phyloP scores from a whole-genome alignment of 2,888 invertebrate species.

The Therioaphis trifolii region DNA sequence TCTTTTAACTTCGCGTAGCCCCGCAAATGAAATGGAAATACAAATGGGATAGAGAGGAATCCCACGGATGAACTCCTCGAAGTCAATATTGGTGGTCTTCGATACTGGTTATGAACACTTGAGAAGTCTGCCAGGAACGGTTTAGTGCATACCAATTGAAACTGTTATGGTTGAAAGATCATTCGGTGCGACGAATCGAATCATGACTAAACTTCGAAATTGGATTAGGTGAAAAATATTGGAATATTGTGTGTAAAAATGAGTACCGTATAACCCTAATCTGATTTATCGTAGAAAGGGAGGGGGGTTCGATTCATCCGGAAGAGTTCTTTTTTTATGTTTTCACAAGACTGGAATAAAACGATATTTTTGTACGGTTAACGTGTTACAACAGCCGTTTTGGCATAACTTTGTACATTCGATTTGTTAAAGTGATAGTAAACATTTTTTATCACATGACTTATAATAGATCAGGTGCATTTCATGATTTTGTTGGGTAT shows the following conservation, averaged over 20 bases:
- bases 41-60: background rate
- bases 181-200: slow-evolving; percentile 15
- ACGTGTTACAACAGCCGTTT: no score
- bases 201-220: slow-evolving; percentile 29
- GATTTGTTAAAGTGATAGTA: no score
- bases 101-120: slow-evolving; percentile 19
- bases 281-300: no score
- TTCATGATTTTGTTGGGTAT: no score
- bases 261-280: background rate
- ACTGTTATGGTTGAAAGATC: slow-evolving; percentile 2
- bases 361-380: no score
- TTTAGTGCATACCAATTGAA: slow-evolving; percentile 27
- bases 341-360: no score
- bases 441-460: no score
- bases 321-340: no score
- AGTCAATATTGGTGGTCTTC: slow-evolving; percentile 4
- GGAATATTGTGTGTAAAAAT: slow-evolving; percentile 8
- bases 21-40: background rate
- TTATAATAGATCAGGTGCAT: no score
- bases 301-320: no score
- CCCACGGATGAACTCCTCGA: background rate
- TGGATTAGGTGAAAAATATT: background rate
- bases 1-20: background rate
- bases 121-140: background rate
- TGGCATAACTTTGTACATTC: no score